Evolutionary conservation across 2,888 invertebrate genomes (phyloP), one percentile per base, ranked within the genome.

Genomic region (Dichetophora obliterata): DNA sequence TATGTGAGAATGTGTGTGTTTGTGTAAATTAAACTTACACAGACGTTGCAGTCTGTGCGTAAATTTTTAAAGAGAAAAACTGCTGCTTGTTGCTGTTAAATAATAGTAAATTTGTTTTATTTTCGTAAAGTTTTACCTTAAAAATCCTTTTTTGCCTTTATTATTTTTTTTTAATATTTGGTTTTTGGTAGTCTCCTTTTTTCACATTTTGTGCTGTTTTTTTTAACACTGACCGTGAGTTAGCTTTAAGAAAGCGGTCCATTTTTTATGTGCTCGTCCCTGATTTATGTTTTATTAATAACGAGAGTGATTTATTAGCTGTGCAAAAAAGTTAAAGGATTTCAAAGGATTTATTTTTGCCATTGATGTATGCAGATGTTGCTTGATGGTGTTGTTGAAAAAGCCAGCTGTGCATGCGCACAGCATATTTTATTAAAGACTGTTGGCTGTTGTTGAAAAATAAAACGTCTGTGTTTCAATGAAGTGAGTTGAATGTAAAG

Each of bases 271-370:
- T 43, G 43, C 43, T 43, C 14, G 43, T n/a, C 37, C 43, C 81
- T 86, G 86, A 86, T 86, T 86, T 86, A 86, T 86, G 85, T 84
- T 84, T 86, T 85, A 85, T 86, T 86, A 86, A 86, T 86, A 85
- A 85, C 82, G 84, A 85, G 85, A 86, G 84, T 86, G 87, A 86
- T 86, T 86, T 86, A 86, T 86, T 86, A 83, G 85, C 84, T 81
- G 82, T 81, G 80, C 80, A 84, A 75, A 78, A 75, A 50, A 22
- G 5, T 24, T 8, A 14, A 9, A 59, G 57, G 57, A 59, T 19
- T 27, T 43, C 11, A 43, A 43, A 43, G 43, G 43, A 43, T 43
- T 43, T 43, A 11, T 43, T 37, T 5, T 8, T 37, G 37, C 37
- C 37, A 37, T 37, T 37, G 37, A 37, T 37, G 37, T 8, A 37